Evolutionary conservation across 2,113 vertebrate species (phyloP).

Genomic region (Heteronetta atricapilla): DNA sequence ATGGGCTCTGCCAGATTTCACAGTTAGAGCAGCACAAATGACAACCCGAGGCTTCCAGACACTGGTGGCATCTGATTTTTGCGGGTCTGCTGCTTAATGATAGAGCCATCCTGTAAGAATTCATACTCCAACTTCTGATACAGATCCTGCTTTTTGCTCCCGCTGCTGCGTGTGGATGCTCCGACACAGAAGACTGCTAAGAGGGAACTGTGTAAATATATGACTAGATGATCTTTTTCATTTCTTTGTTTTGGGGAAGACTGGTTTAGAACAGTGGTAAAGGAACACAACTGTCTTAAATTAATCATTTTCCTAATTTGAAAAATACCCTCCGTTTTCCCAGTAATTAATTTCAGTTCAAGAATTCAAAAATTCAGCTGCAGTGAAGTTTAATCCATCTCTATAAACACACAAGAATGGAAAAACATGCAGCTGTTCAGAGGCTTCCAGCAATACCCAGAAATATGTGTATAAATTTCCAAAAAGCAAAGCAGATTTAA

Average conservation of each 20-base stretch:
- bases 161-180: neutral
- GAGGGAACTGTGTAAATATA: slow-evolving; percentile 43
- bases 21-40: neutral
- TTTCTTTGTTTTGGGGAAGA: slow-evolving; percentile 30
- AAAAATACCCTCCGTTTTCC: slow-evolving; percentile 47
- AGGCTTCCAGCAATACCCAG: neutral
- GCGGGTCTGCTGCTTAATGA: neutral
- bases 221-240: slow-evolving; percentile 1
- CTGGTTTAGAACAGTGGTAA: slow-evolving; percentile 31
- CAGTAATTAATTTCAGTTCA: slow-evolving; percentile 64
- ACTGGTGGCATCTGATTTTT: neutral
- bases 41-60: neutral
- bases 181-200: neutral
- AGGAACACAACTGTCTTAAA: slow-evolving; percentile 47
- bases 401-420: slow-evolving; percentile 42
- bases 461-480: neutral
- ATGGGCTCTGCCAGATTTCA: neutral
- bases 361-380: slow-evolving; percentile 55
- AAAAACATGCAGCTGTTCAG: neutral
- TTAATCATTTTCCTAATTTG: slow-evolving; percentile 58
- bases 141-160: slow-evolving; percentile 47
- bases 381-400: slow-evolving; percentile 52
- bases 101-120: neutral
- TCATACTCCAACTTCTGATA: neutral
- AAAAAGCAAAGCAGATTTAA: neutral